A percentile compares a stretch with the other conserved stretches of the same genome.
Conservation (phyloP, 2,888 invertebrate species). For the Parascotia fuliginaria region DNA sequence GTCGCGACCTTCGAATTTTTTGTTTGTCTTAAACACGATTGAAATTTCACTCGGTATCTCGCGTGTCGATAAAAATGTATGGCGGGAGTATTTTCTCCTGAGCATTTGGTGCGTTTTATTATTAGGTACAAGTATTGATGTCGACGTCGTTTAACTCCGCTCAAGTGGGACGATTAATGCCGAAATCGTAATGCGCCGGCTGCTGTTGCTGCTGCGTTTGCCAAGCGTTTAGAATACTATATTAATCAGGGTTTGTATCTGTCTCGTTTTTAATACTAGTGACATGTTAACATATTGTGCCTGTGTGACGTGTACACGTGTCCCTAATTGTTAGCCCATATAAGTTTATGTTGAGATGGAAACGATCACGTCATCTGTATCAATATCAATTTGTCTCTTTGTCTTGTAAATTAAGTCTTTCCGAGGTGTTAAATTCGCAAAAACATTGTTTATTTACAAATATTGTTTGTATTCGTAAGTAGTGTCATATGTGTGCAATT, state of each 20-base stretch:
- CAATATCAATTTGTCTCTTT: conserved; percentile 31
- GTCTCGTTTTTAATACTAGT: conserved; percentile 19
- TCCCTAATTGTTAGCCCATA: conserved; percentile 2
- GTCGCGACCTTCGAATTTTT: conserved; percentile 54
- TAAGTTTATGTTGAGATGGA: conserved; percentile 19
- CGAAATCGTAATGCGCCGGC: conserved; percentile 11
- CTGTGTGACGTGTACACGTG: conserved; percentile 4
- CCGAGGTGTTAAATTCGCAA: conserved; percentile 16
- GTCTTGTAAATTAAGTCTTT: conserved; percentile 14
- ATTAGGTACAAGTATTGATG: conserved; percentile 7
- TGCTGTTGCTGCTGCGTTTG: conserved; percentile 26
- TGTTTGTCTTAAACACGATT: conserved; percentile 38
- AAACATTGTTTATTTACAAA: conserved; percentile 3
- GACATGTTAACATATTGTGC: conserved; percentile 26
- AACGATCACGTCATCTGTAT: conserved; percentile 19
- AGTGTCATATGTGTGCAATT: conserved; percentile 11
- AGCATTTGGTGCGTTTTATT: conserved; percentile 18
- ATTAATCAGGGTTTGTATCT: conserved; percentile 11
- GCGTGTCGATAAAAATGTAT: conserved; percentile 19
- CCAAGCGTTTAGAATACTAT: conserved; percentile 25
- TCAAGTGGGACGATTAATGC: conserved; percentile 15
- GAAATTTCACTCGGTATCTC: conserved; percentile 29
- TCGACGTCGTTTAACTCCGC: neutral
- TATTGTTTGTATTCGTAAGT: conserved; percentile 5
- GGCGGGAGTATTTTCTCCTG: conserved; percentile 12